Conservation (phyloP, 2,113 vertebrate species). For the Thalassarche chlororhynchos region DNA sequence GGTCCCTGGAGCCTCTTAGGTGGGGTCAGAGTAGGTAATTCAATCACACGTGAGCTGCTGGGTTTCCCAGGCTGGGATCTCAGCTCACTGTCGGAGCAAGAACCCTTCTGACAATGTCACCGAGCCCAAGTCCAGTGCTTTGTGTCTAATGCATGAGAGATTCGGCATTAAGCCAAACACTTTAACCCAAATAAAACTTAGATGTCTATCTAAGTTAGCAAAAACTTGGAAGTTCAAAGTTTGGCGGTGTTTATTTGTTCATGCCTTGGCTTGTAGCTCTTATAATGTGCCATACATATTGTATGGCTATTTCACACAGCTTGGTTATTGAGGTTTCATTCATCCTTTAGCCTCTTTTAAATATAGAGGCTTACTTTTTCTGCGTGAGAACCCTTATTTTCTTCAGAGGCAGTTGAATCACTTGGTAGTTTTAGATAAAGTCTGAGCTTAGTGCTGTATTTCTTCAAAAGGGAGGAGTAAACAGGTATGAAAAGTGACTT, state of each 20-base stretch:
- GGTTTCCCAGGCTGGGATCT: background rate
- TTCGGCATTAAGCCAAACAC: background rate
- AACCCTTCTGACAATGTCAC: background rate
- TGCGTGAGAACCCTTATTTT: fast-evolving
- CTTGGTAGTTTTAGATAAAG: background rate
- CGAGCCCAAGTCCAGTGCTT: background rate
- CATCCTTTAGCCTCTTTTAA: background rate
- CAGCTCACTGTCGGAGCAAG: background rate
- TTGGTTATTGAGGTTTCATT: background rate
- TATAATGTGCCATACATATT: fast-evolving
- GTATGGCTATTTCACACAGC: background rate
- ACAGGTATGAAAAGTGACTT: background rate
- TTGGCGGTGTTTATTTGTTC: background rate
- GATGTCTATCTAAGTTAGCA: background rate
- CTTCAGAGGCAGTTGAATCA: background rate
- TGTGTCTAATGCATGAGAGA: background rate
- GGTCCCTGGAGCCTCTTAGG: slow-evolving; percentile 5
- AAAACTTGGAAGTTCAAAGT: background rate
- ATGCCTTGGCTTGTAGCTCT: background rate
- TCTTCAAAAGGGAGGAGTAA: background rate
- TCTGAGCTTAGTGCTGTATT: background rate
- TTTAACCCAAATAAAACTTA: background rate
- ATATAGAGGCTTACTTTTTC: background rate
- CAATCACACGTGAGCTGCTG: slow-evolving; percentile 11
- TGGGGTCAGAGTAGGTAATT: slow-evolving; percentile 39